Conservation (phyloP, 1,140 invertebrate species). For the Heliothis virescens region DNA sequence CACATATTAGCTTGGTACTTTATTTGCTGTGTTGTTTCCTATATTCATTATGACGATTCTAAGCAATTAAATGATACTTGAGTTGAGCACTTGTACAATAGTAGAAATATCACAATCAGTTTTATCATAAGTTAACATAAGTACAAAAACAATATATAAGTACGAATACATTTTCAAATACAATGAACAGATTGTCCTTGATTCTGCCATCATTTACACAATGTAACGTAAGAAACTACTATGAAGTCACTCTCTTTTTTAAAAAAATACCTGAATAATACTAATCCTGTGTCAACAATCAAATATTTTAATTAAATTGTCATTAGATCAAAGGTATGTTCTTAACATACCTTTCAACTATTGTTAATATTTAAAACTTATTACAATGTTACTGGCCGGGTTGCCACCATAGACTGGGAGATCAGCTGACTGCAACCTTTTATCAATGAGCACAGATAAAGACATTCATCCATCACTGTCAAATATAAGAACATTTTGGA, state of each 20-base stretch:
- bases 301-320: no score
- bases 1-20: no score
- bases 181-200: slow-evolving; percentile 7
- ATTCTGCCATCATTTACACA: slow-evolving; percentile 30
- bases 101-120: no score
- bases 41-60: no score
- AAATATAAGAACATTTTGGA: slow-evolving; percentile 45
- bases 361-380: neutral
- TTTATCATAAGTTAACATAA: neutral
- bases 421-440: slow-evolving; percentile 63
- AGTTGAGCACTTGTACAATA: neutral
- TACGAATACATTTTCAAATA: neutral
- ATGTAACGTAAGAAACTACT: neutral
- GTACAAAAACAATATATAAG: no score
- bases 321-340: neutral
- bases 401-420: slow-evolving; percentile 21
- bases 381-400: neutral
- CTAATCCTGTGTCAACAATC: no score
- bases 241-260: no score
- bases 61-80: neutral
- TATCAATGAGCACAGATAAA: slow-evolving; percentile 56
- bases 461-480: slow-evolving; percentile 70
- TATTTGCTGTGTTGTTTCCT: no score
- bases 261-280: neutral
- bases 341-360: neutral